A percentile compares a stretch with the other conserved stretches of the same genome.
Evolutionary conservation across 2,113 vertebrate species (phyloP).

Genomic region (Ardeotis arabs): DNA sequence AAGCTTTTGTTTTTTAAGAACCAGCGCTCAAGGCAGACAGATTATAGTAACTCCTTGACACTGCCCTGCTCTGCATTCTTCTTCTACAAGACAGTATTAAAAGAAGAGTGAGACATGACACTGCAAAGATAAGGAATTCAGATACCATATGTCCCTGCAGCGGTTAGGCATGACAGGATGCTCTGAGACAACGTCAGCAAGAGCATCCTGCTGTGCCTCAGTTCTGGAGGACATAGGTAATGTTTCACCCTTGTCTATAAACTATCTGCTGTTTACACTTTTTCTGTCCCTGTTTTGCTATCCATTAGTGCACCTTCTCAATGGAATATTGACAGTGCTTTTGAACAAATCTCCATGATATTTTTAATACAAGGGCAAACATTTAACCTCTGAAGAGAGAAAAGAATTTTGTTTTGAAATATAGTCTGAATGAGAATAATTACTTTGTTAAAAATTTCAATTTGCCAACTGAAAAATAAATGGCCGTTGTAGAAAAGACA

Average conservation of each 20-base stretch:
- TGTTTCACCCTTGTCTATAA: not conserved
- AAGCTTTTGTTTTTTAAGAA: not conserved
- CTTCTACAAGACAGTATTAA: not conserved
- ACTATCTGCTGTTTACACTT: not conserved
- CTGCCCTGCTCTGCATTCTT: not conserved
- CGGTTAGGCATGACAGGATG: not conserved
- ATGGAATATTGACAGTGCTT: not conserved
- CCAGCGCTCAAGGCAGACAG: not conserved
- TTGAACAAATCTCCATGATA: not conserved
- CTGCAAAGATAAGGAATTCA: not conserved
- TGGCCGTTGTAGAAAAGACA: not conserved
- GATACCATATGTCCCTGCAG: not conserved
- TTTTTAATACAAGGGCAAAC: not conserved
- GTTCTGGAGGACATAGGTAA: not conserved
- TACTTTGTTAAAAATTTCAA: not conserved
- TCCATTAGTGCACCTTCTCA: not conserved
- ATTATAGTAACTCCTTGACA: not conserved
- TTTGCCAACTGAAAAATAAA: not conserved
- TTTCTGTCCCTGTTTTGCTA: not conserved
- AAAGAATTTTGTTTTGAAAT: not conserved
- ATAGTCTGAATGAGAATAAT: not conserved
- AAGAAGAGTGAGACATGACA: not conserved
- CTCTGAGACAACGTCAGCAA: not conserved
- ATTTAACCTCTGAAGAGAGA: not conserved
- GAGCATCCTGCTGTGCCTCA: not conserved